Evolutionary conservation across 2,113 vertebrate species (phyloP).

Genomic region (Embiotoca jacksoni): DNA sequence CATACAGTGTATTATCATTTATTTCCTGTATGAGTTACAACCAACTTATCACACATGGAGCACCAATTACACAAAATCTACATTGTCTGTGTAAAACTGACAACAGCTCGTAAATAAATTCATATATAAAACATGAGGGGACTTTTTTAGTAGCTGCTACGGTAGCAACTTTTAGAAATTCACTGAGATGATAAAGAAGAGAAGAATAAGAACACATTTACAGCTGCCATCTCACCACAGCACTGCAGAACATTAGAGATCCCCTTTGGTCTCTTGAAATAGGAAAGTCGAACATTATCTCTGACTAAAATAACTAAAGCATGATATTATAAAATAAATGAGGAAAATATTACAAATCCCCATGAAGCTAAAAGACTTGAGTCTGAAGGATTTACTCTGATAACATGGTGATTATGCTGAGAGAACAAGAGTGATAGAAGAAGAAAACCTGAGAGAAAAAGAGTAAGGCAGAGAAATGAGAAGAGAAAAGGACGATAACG

Average conservation of each 20-base stretch:
- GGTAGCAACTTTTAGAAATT: slow-evolving; percentile 10
- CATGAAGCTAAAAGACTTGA: slow-evolving; percentile 51
- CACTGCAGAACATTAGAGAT: slow-evolving; percentile 37
- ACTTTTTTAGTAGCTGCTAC: slow-evolving; percentile 4
- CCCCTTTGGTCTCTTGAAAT: slow-evolving; percentile 46
- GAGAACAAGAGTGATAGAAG: slow-evolving; percentile 39
- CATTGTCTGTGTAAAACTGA: no score
- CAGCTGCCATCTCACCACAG: slow-evolving; percentile 13
- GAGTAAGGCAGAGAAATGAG: slow-evolving; percentile 26
- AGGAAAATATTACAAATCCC: slow-evolving; percentile 69
- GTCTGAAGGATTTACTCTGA: slow-evolving; percentile 61
- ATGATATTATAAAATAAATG: slow-evolving; percentile 61
- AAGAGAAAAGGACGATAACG: slow-evolving; percentile 19
- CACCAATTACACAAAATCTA: neutral
- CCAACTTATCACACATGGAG: neutral
- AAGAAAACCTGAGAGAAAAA: slow-evolving; percentile 49
- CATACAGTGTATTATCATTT: neutral
- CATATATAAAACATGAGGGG: neutral
- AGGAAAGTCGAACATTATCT: slow-evolving; percentile 46
- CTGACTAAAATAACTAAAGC: slow-evolving; percentile 56
- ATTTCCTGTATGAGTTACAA: neutral
- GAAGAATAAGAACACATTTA: slow-evolving; percentile 29
- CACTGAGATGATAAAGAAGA: slow-evolving; percentile 3
- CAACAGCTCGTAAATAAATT: neutral
- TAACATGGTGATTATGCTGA: slow-evolving; percentile 50